Base-by-base conservation (phyloP, 2,797 vertebrate species). In the Coranthus polyacanthus region DNA sequence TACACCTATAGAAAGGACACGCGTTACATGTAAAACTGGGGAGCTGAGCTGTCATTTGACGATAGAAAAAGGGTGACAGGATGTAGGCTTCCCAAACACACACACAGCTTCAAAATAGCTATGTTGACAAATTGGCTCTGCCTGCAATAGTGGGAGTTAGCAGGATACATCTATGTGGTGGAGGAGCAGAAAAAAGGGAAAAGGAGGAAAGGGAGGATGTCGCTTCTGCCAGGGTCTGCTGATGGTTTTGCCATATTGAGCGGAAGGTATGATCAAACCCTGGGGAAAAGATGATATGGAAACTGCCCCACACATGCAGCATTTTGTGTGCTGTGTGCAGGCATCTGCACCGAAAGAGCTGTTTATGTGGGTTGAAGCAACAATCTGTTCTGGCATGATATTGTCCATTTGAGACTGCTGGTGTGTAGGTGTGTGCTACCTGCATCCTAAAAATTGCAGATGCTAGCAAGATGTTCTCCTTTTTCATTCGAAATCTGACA, bases 1-100 rank as follows among this genome's bases (percentile, higher is more conserved):
- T 70, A 99, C 98, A 69, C 98, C 98, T 95, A 74, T 12, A 77
- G 36, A 65, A 1, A 74, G 32, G 16, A 64, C 42, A 71, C 51
- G 43, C 42, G 64, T 21, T 34, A 45, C 16, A 57, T 45, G 45
- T 75, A 67, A 71, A 50, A 42, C 42, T 55, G 53, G 18, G 17
- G 12, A 49, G n/a, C n/a, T 56, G 57, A 69, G 79, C 60, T 75
- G 74, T 66, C 65, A 58, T 49, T 75, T 46, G 12, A 45, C 12
- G 12, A 45, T 11, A 12, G 3, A 12, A 5, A 21, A 11, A 45
- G n/a, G 16, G 71, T 43, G 71, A 78, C 79, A 78, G 77, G 68
- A 81, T 76, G 75, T 46, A 41, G 61, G 55, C 68, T 66, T 76
- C 62, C 61, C 54, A 69, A 79, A 78, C 60, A 68, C 65, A 78